Base-by-base conservation (phyloP, 2,797 vertebrate genomes). In the Manis crassicaudata region DNA sequence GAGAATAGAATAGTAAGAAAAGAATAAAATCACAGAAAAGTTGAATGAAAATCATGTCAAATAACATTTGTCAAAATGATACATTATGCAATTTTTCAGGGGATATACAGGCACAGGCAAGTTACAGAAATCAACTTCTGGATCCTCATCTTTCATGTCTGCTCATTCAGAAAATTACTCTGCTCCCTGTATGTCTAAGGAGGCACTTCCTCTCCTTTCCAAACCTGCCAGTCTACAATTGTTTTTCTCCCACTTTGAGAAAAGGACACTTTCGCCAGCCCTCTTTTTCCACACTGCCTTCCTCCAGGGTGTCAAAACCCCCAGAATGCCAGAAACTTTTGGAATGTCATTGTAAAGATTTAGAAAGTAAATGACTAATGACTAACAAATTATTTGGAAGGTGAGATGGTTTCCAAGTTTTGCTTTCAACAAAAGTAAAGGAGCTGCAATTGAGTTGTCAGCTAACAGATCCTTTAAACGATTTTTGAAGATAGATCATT, bases 41-140 rank as follows among this genome's bases (percentile, higher is more conserved):
- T 81, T 90, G 81, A 85, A 79, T 65, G 40, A 92, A 95, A 87
- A 92, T 88, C 32, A 35, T 67, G 29, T 54, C 35, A 77, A 94
- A 54, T 89, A 79, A 62, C 32, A 50, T 79, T 46, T 72, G 5
- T 82, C 10, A 50, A 96, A 25, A 82, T 70, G 46, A 79, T 52
- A 75, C 11, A 43, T 77, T 67, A 21, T 20, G 6, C 16, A 76
- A 1, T 76, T 72, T 96, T 94, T 93, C 18, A 87, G 54, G 29
- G 35, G 6, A 18, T 75, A 25, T 25, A 0, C 46, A 29, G 63
- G 18, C 63, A 17, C 27, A 80, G 35, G 46, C 37, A 82, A 40
- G 17, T 94, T 65, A 43, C 6, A 37, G 10, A 20, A 18, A 5
- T 88, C 37, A 5, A 5, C 5, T 68, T 92, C 20, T 11, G 84